These are phyloP conservation scores for Parazoanthus darwini DNA, from an alignment of 92 coral and sea anemone species.

Conservation along the genomic window DNA sequence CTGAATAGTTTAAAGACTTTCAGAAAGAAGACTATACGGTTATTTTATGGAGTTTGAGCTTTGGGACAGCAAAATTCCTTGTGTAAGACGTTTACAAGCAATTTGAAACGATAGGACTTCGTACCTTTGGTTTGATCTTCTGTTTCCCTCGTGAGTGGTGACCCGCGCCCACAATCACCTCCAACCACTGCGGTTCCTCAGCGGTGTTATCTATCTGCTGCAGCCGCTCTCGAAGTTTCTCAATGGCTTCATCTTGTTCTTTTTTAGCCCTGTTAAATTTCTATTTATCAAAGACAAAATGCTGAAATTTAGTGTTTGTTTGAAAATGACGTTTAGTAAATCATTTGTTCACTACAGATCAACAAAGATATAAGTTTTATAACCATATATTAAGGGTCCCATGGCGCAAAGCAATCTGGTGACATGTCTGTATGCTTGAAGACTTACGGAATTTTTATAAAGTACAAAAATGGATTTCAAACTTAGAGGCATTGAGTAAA, in stretches of 20 bases:
- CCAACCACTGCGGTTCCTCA: constrained; percentile 44
- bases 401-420: no score
- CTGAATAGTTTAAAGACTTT: no score
- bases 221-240: constrained; percentile 35
- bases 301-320: no score
- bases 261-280: neutral
- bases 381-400: neutral
- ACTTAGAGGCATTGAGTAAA: neutral
- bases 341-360: neutral
- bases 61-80: no score
- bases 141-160: constrained; percentile 40
- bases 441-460: no score
- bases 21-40: no score
- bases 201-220: constrained; percentile 19
- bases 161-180: constrained; percentile 56
- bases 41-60: neutral
- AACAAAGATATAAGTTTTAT: neutral
- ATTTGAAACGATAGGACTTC: neutral
- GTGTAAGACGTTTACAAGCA: no score
- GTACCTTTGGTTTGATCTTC: constrained; percentile 53
- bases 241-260: constrained; percentile 55
- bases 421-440: neutral
- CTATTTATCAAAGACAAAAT: neutral
- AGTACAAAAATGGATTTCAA: no score
- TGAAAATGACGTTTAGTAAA: neutral